Evolutionary conservation across 2,888 invertebrate species (phyloP), one percentile per base, ranked within the genome.

Genomic region (Eupeodes latifasciatus): DNA sequence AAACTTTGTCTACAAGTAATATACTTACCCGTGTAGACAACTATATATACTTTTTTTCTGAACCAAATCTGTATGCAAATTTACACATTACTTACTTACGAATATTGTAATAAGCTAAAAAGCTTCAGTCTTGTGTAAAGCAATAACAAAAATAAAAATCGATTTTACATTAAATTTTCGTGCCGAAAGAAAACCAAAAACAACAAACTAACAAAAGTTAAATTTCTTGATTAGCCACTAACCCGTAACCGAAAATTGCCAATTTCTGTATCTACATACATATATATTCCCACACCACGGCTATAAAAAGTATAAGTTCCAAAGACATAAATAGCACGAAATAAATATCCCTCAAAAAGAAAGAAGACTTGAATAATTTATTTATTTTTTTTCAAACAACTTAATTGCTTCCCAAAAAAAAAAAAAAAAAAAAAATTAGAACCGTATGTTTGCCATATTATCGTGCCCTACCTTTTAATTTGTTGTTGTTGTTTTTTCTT

Each of bases 401-500:
- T 64, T 77, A 83, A 83, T 74, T 81, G 78, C 36, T 75, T 75
- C 47, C 83, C 51, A 4, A 47, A 55, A 51, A 53, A 59, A 51
- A 0, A n/a, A 57, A 57, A 12, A 57, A 34, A 27, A 4, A 57
- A 57, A 57, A 57, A 57, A 5, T 12, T 11, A 77, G 36, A 40
- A 40, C 61, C 66, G 44, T 44, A 16, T 57, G 36, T 53, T 49
- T 53, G 49, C 59, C 69, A 44, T 62, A 62, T n/a, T 51, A 67
- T 66, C 59, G 55, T 59, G 72, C 72, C 72, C 40, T 51, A 75
- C 79, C 74, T 67, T 69, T n/a, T 47, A 4, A 10, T 10, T 10
- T 47, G 36, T 34, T 59, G 27, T 59, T 62, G n/a, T 44, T 71
- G 53, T 12, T 10, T 57, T 19, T 69, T 2, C 0, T 40, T 40